phyloP scores from a whole-genome alignment of 2,113 vertebrate genomes.

The Halichoeres trimaculatus region DNA sequence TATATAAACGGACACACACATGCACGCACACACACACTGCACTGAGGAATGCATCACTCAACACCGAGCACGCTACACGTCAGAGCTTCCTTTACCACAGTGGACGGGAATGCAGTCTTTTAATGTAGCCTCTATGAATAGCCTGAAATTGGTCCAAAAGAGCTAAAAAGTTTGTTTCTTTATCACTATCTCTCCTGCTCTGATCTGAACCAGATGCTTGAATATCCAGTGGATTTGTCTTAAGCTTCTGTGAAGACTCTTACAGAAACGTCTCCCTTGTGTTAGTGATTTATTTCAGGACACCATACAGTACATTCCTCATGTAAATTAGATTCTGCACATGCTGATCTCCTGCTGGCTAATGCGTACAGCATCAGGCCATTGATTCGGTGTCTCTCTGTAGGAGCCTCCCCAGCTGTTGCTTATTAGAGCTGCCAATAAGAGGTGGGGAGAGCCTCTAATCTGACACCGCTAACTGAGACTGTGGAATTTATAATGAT shows the following conservation, averaged over 20 bases:
- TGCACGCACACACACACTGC: conserved; percentile 21
- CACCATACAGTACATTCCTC: conserved; percentile 21
- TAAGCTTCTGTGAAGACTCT: conserved; percentile 33
- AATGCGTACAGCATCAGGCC: background rate
- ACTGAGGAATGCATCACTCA: conserved; percentile 76
- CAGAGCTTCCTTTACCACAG: conserved; percentile 62
- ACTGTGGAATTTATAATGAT: conserved; percentile 10
- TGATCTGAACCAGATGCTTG: conserved; percentile 39
- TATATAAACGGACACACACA: conserved; percentile 62
- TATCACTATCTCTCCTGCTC: conserved; percentile 1
- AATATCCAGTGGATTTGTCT: conserved; percentile 6
- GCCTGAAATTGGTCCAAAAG: conserved; percentile 15
- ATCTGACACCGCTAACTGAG: background rate
- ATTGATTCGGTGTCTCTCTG: conserved; percentile 18
- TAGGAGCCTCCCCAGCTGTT: conserved; percentile 14
- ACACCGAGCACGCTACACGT: conserved; percentile 41
- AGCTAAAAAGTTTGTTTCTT: background rate
- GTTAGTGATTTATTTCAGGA: conserved; percentile 34
- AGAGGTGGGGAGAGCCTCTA: conserved; percentile 14
- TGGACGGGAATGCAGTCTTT: conserved; percentile 54
- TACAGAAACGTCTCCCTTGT: conserved; percentile 15
- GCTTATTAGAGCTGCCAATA: conserved; percentile 22
- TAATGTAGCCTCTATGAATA: conserved; percentile 54
- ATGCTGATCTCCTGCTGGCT: conserved; percentile 11
- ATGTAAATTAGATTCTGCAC: conserved; percentile 42